These are phyloP conservation scores for Syrmaticus mikado DNA, from an alignment of 2,113 vertebrate species.

Conservation along the genomic window DNA sequence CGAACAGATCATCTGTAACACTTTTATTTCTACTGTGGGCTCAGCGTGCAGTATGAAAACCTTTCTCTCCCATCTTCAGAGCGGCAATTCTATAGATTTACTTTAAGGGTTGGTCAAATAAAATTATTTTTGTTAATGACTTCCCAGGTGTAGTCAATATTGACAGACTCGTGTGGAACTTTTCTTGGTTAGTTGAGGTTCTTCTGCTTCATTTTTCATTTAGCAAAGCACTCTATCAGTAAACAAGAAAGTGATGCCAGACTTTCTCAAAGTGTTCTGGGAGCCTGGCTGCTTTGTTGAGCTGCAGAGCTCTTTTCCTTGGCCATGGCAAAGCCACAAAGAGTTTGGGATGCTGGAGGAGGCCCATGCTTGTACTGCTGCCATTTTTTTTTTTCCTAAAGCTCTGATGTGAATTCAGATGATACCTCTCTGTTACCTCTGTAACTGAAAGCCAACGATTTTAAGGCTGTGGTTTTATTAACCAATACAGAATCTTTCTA, in stretches of 20 bases:
- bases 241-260: constrained; percentile 47
- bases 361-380: constrained; percentile 70
- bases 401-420: constrained; percentile 76
- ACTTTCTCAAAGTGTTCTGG: constrained; percentile 24
- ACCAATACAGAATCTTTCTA: constrained; percentile 74
- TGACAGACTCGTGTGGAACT: background rate
- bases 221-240: constrained; percentile 51
- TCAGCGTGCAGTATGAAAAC: background rate
- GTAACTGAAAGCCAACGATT: constrained; percentile 76
- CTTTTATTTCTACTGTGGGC: background rate
- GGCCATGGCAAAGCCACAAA: constrained; percentile 75
- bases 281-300: constrained; percentile 49
- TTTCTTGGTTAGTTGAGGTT: background rate
- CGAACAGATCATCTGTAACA: constrained; percentile 5
- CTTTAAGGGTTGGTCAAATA: background rate
- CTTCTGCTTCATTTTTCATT: constrained; percentile 52
- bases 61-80: constrained; percentile 7
- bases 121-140: background rate
- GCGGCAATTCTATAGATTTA: background rate
- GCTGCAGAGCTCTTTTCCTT: constrained; percentile 55
- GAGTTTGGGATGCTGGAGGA: constrained; percentile 75
- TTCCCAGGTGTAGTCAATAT: constrained; percentile 24
- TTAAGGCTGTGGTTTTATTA: constrained; percentile 75
- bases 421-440: constrained; percentile 80
- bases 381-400: constrained; percentile 58